Conservation (phyloP, 2,113 vertebrate genomes). For the Thamnophis sirtalis region DNA sequence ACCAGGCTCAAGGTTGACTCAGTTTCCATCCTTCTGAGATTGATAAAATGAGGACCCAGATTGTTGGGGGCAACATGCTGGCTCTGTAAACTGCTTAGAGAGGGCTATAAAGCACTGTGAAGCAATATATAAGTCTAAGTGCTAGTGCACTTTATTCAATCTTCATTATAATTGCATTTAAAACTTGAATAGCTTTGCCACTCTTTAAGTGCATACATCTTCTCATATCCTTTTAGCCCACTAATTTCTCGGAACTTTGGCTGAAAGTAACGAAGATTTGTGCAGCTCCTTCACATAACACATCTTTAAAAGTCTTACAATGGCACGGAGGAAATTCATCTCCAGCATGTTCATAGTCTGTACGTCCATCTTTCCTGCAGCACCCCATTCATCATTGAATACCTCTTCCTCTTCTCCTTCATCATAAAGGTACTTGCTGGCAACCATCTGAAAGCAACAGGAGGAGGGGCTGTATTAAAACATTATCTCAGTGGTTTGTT, state of each 20-base stretch:
- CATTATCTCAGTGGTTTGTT: neutral
- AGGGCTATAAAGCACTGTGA: too few relatives aligned
- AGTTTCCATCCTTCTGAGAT: too few relatives aligned
- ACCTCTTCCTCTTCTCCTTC: conserved; percentile 98
- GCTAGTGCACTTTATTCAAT: neutral
- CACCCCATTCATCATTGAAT: conserved; percentile 96
- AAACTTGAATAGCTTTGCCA: neutral
- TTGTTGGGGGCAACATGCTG: too few relatives aligned
- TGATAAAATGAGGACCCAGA: too few relatives aligned
- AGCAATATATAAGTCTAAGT: too few relatives aligned
- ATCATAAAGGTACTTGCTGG: conserved; percentile 97
- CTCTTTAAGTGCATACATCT: neutral
- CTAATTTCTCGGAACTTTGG: neutral
- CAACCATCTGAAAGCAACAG: conserved; percentile 84
- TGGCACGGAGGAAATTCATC: conserved; percentile 91
- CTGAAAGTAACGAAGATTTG: neutral
- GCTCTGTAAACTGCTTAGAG: too few relatives aligned
- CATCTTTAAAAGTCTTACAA: conserved; percentile 72
- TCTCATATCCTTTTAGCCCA: neutral
- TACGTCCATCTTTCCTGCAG: conserved; percentile 90
- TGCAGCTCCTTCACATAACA: neutral
- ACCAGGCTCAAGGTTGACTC: too few relatives aligned
- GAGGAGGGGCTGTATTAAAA: neutral
- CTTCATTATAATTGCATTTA: neutral
- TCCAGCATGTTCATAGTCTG: conserved; percentile 93